Evolutionary conservation across 1,140 invertebrate genomes (phyloP), one percentile per base, ranked within the genome.

Genomic region (Meloidogyne exigua): DNA sequence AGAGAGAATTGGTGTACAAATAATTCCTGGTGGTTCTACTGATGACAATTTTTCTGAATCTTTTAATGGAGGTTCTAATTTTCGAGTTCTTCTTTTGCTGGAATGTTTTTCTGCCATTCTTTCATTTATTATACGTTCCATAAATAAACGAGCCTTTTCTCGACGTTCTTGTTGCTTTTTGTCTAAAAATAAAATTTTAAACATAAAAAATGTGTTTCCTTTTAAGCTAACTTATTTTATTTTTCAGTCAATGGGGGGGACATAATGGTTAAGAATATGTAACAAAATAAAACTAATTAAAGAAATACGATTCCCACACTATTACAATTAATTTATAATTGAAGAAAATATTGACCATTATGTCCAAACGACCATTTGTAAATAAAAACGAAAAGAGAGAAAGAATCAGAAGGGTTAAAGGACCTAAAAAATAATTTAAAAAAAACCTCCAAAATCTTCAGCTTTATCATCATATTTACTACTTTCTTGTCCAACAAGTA

Each of bases 51-150:
- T 13, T 23, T 62, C 64, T 57, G 26, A 28, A 26, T 62, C 13
- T 42, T 62, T 32, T 64, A 62, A 32, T 9, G 36, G 7, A 32
- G 28, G 28, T 32, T 32, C 28, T 32, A 32, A 32, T 32, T 10
- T 63, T 64, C 42, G 13, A 18, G 23, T 72, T 62, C 23, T 15
- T 26, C 21, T 72, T 64, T 62, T 32, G 10, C 49, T 79, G 15
- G 18, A 57, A 63, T 78, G 72, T 36, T 79, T 79, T 70, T 69
- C 78, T 32, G 77, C 77, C 57, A 79, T 49, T 76, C 69, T 78
- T 42, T 79, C 77, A 26, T 79, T 79, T 49, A 79, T 15, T 44
- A 79, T 79, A 7, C 44, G 26, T 32, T 80, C 77, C 77, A 79
- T 79, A 44, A 79, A 79, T 12, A 79, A 79, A 11, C 77, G 77